A percentile compares a stretch with the other conserved stretches of the same genome.
Evolutionary conservation across 1,140 invertebrate species (phyloP).

Genomic region (Macrostomum lignano): DNA sequence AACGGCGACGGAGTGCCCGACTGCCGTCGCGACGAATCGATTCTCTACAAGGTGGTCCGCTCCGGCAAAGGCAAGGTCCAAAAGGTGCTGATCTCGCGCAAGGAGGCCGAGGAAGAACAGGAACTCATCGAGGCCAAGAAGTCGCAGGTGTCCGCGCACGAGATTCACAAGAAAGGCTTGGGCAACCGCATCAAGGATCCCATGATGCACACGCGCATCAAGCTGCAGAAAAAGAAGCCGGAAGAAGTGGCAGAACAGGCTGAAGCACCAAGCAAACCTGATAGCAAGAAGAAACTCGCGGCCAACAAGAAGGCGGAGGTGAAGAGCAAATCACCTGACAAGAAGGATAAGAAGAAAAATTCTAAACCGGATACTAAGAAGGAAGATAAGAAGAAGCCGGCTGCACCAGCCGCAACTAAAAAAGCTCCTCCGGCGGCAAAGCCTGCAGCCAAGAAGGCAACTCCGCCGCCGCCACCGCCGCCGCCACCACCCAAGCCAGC

Average conservation of each 20-base stretch:
- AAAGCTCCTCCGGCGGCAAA: background rate
- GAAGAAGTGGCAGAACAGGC: background rate
- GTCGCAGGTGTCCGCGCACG: too few species aligned
- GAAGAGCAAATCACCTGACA: constrained; percentile 2
- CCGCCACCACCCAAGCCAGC: too few species aligned
- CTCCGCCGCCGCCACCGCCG: too few species aligned
- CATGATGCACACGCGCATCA: constrained; percentile 6
- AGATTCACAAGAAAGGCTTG: too few species aligned
- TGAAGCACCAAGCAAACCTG: background rate
- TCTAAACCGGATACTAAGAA: background rate
- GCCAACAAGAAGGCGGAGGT: background rate
- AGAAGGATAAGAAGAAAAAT: background rate
- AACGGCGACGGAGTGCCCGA: constrained; percentile 12
- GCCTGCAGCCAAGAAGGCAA: too few species aligned
- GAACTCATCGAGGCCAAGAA: constrained; percentile 2
- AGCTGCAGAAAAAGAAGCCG: constrained; percentile 3
- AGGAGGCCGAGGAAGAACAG: constrained; percentile 6
- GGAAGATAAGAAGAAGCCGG: constrained; percentile 1
- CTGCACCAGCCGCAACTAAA: background rate
- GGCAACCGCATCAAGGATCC: too few species aligned
- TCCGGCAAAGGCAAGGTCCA: background rate
- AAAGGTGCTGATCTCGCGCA: constrained; percentile 5
- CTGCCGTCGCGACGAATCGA: constrained; percentile 6
- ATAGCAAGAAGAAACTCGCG: background rate
- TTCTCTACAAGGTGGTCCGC: background rate